phyloP scores from a whole-genome alignment of 2,113 vertebrate genomes.

The Prunella himalayana region DNA sequence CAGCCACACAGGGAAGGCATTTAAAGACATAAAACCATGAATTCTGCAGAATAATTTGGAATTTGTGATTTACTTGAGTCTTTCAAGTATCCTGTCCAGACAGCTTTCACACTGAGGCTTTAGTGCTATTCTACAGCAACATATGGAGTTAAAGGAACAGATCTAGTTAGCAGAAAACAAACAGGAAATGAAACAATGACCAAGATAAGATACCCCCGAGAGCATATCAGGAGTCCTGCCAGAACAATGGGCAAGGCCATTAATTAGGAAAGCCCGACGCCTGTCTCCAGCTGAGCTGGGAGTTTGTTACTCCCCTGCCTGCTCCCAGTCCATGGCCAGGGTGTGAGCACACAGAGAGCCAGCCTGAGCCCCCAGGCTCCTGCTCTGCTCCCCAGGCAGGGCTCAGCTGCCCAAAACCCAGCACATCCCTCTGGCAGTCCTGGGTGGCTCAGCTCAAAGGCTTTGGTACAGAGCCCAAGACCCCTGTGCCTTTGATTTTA shows the following conservation, averaged over 20 bases:
- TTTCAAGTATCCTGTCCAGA: not conserved
- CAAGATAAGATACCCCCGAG: conserved; percentile 3
- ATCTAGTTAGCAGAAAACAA: not conserved
- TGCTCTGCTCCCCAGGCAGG: not conserved
- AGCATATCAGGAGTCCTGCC: not conserved
- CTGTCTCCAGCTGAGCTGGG: not conserved
- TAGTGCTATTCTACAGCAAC: not conserved
- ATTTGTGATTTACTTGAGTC: not conserved
- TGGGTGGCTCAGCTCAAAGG: too few relatives aligned
- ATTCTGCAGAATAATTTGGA: not conserved
- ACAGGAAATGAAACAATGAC: conserved; percentile 45
- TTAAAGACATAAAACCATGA: not conserved
- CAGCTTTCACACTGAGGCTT: not conserved
- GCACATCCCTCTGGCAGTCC: too few relatives aligned
- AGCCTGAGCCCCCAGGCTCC: not conserved
- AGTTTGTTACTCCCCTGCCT: not conserved
- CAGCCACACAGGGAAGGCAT: not conserved
- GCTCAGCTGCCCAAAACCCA: not conserved
- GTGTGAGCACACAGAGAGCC: not conserved
- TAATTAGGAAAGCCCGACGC: not conserved
- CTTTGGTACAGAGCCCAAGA: too few relatives aligned
- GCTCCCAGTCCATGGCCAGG: not conserved
- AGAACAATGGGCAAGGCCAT: conserved; percentile 13
- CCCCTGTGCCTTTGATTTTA: too few relatives aligned
- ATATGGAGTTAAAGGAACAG: not conserved